Evolutionary conservation across 2,113 vertebrate species (phyloP).

Genomic region (Grallaria varia): DNA sequence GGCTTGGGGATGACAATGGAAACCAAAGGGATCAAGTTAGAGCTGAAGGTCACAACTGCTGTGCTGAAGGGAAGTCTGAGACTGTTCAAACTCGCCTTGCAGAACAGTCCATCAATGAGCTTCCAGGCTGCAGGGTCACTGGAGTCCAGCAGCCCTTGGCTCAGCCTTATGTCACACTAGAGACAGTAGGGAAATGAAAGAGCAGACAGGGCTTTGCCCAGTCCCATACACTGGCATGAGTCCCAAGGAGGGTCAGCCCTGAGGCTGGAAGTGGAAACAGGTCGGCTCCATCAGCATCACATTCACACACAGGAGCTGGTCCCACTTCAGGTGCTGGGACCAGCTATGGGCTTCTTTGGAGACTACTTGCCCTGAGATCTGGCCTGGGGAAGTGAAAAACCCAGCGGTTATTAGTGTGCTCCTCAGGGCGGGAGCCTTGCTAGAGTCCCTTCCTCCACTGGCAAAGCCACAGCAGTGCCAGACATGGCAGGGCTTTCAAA

Average conservation of each 20-base stretch:
- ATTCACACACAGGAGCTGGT: neutral
- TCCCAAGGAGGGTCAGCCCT: neutral
- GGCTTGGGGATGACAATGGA: neutral
- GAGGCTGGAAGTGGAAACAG: neutral
- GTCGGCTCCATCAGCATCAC: neutral
- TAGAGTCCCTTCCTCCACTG: neutral
- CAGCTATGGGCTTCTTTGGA: rapidly evolving
- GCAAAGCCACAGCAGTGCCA: neutral
- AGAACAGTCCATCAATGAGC: neutral
- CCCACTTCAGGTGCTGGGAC: neutral
- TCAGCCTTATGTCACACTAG: neutral
- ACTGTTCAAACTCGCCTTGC: rapidly evolving
- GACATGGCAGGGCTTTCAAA: neutral
- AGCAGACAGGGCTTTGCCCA: neutral
- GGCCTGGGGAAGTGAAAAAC: neutral
- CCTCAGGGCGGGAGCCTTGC: rapidly evolving
- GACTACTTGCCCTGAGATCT: neutral
- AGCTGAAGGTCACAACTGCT: neutral
- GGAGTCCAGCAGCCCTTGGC: neutral
- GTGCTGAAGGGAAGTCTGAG: neutral
- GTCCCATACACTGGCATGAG: rapidly evolving
- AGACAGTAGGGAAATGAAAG: neutral
- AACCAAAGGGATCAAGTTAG: neutral
- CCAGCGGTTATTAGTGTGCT: neutral
- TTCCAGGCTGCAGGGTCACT: neutral